A percentile compares a stretch with the other conserved stretches of the same genome.
Conservation (phyloP, 2,888 invertebrate species). For the Teinopalpus imperialis region DNA sequence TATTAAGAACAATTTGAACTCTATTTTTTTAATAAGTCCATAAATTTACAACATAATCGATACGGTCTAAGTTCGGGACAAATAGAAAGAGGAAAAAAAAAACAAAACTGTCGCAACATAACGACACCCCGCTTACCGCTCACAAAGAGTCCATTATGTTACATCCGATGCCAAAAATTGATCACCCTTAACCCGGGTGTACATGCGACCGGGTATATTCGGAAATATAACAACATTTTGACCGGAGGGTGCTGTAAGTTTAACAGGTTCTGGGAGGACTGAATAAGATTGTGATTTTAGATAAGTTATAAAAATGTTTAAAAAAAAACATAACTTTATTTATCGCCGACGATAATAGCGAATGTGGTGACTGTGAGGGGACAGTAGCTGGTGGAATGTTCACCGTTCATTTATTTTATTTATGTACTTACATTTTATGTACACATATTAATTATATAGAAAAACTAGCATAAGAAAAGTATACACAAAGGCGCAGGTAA, state of each 20-base stretch:
- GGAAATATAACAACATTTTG: constrained; percentile 8
- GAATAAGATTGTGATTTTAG: neutral
- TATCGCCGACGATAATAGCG: no score
- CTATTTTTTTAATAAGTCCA: no score
- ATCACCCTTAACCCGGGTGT: constrained; percentile 6
- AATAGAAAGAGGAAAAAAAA: neutral
- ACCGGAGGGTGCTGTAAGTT: constrained; percentile 15
- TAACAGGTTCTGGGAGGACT: constrained; percentile 1
- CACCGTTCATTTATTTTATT: no score
- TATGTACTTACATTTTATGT: no score
- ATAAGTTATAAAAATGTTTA: no score
- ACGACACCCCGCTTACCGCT: neutral
- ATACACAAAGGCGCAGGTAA: no score
- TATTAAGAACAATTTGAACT: no score
- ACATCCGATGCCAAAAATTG: constrained; percentile 20
- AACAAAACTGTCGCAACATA: constrained; percentile 2
- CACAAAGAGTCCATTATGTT: constrained; percentile 20
- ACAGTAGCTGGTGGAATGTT: no score
- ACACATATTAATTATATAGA: no score
- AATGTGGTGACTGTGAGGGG: no score
- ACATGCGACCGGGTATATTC: constrained; percentile 1
- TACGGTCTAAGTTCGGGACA: neutral
- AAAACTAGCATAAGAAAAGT: no score
- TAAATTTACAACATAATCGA: neutral
- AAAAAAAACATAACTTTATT: no score